Evolutionary conservation across 2,797 vertebrate genomes (phyloP).

Genomic region (Heterohyrax brucei): DNA sequence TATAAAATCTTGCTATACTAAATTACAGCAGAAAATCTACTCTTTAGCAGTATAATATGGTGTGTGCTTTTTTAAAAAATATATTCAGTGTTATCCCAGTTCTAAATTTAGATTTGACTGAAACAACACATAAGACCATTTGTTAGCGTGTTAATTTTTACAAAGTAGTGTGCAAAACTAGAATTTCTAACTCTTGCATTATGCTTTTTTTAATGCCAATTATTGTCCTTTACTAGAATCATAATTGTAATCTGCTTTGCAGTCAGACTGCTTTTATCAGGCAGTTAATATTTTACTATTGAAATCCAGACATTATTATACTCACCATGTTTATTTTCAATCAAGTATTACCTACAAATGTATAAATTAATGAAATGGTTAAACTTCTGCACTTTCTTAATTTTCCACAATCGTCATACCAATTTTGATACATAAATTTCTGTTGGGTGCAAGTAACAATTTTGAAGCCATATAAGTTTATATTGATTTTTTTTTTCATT

Average conservation of each 20-base stretch:
- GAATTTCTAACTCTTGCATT: slow-evolving; percentile 79
- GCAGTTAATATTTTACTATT: slow-evolving; percentile 85
- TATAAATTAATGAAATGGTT: slow-evolving; percentile 87
- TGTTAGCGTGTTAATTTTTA: slow-evolving; percentile 83
- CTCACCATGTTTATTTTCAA: slow-evolving; percentile 80
- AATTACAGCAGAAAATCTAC: slow-evolving; percentile 73
- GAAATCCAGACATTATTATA: slow-evolving; percentile 81
- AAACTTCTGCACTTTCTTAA: slow-evolving; percentile 90
- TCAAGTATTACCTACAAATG: slow-evolving; percentile 86
- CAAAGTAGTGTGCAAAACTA: slow-evolving; percentile 83
- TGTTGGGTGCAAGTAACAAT: slow-evolving; percentile 90
- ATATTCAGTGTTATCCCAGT: slow-evolving; percentile 78
- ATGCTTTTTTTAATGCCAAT: slow-evolving; percentile 82
- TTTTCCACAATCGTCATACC: slow-evolving; percentile 85
- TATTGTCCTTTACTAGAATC: slow-evolving; percentile 87
- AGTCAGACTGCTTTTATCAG: slow-evolving; percentile 83
- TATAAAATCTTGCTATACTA: slow-evolving; percentile 80
- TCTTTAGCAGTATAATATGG: slow-evolving; percentile 78
- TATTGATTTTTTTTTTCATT: slow-evolving; percentile 84
- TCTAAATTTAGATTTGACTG: slow-evolving; percentile 85
- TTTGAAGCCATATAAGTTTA: slow-evolving; percentile 92
- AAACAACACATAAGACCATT: slow-evolving; percentile 83
- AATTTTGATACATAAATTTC: slow-evolving; percentile 87
- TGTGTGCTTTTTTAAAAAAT: slow-evolving; percentile 76
- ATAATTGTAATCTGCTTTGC: slow-evolving; percentile 90